Evolutionary conservation across 2,797 vertebrate species (phyloP), one percentile per base, ranked within the genome.

Genomic region (Cottoperca gobio): DNA sequence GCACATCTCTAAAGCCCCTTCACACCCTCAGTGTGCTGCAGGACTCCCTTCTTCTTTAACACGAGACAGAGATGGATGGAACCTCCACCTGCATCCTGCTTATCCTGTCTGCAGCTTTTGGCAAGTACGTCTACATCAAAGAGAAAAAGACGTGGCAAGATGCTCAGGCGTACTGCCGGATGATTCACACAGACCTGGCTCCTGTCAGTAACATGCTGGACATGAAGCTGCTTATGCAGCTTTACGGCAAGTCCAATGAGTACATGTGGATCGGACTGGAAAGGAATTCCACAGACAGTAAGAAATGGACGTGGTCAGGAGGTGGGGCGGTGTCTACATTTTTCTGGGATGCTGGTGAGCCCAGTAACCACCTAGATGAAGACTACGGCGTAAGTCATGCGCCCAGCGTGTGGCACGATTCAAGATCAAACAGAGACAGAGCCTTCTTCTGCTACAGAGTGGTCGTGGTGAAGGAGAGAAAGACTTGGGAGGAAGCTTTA

Each of bases 401-500:
- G n/a, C n/a, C n/a, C n/a, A 0, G 14, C 0, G 0, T 0, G 2
- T 87, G 80, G 81, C 3, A 54, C 5, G 45, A 76, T 49, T 0
- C 8, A 3, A 0, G 0, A 0, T 0, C 0, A 0, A 0, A 0
- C 0, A 0, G 0, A 1, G 0, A 0, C 0, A 0, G 0, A 0
- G 2, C 7, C 1, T 87, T 77, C 40, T 24, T 89, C 23, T 92
- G 93, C 75, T 88, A 81, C 74, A 61, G 26, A 0, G 65, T 42
- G 6, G 6, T 74, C 0, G 74, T 87, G 23, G 88, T 91, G 66
- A 78, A 48, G 9, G 61, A 90, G 77, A 69, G 2, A 5, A 90
- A 74, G 66, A 89, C 66, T 3, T 92, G 90, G 90, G 77, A 85
- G 46, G 83, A 88, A 10, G 90, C 89, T 37, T 19, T 88, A 26